Evolutionary conservation across 92 coral and sea anemone species (phyloP).

Genomic region (Meandrina meandrites): DNA sequence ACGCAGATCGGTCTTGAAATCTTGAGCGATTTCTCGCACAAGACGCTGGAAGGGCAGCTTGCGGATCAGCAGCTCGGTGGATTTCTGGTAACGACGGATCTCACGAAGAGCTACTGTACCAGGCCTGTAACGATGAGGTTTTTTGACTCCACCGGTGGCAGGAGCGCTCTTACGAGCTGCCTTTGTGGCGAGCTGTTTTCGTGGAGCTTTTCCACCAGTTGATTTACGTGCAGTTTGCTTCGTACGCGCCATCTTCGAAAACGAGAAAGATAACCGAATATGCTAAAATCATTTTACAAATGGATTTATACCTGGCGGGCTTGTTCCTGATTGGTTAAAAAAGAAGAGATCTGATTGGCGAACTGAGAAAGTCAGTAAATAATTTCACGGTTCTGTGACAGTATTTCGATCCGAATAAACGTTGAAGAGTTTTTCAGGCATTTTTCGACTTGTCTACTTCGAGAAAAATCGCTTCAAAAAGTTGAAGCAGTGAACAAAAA

Average conservation of each 20-base stretch:
- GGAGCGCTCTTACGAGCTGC: conserved; percentile 99
- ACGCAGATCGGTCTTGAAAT: conserved; percentile 83
- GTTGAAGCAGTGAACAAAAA: not conserved
- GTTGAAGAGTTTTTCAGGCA: not conserved
- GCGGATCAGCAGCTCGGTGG: conserved; percentile 88
- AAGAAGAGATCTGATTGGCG: not conserved
- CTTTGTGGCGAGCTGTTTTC: conserved; percentile 96
- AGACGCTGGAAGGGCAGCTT: conserved; percentile 91
- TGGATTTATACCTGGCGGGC: conserved; percentile 5
- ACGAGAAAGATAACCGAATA: not conserved
- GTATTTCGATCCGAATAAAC: not conserved
- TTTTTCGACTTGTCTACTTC: not conserved
- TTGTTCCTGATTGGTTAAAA: not conserved
- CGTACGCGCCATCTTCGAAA: conserved; percentile 86
- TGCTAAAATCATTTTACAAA: not conserved
- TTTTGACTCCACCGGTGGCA: conserved; percentile 97
- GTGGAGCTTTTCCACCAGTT: conserved; percentile 99
- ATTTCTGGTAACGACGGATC: conserved; percentile 88
- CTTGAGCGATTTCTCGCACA: conserved; percentile 90
- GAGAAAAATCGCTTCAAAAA: not conserved
- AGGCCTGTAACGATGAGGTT: conserved; percentile 92
- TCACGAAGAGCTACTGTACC: conserved; percentile 93
- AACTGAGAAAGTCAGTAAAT: not conserved
- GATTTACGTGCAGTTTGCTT: conserved; percentile 99
- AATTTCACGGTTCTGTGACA: conserved; percentile 1